Percentiles rank a stretch among this genome's conserved stretches.
Conservation (phyloP, 1,140 invertebrate genomes). For the Hypothenemus hampei region DNA sequence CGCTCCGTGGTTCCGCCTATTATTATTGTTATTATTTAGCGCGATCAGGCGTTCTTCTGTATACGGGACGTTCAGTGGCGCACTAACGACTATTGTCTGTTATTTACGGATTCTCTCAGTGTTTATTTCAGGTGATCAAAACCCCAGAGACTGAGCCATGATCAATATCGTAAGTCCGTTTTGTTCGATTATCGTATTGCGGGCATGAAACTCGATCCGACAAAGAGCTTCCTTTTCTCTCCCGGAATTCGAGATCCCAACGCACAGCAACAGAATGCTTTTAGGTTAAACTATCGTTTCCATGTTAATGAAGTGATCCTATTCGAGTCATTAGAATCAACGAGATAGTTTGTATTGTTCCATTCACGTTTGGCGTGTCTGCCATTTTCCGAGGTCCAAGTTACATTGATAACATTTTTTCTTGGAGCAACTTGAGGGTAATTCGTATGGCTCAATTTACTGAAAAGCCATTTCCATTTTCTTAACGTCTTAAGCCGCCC, state of each 20-base stretch:
- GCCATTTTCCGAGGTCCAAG: not conserved
- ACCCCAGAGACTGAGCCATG: not conserved
- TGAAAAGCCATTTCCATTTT: conserved; percentile 8
- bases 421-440: not conserved
- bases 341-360: not conserved
- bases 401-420: conserved; percentile 2
- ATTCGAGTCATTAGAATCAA: not conserved
- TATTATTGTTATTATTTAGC: not conserved
- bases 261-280: too few species aligned
- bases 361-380: not conserved
- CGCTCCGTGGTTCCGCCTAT: not conserved
- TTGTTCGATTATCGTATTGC: too few species aligned
- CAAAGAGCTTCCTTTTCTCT: too few species aligned
- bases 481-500: conserved; percentile 10
- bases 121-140: not conserved
- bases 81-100: not conserved
- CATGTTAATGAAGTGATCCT: not conserved
- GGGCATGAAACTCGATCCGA: too few species aligned
- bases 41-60: not conserved
- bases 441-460: conserved; percentile 3
- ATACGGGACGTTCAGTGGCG: not conserved
- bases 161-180: not conserved
- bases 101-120: not conserved
- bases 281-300: not conserved
- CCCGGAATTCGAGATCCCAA: too few species aligned